Conservation (phyloP, 2,113 vertebrate species). For the Salvelinus namaycush region DNA sequence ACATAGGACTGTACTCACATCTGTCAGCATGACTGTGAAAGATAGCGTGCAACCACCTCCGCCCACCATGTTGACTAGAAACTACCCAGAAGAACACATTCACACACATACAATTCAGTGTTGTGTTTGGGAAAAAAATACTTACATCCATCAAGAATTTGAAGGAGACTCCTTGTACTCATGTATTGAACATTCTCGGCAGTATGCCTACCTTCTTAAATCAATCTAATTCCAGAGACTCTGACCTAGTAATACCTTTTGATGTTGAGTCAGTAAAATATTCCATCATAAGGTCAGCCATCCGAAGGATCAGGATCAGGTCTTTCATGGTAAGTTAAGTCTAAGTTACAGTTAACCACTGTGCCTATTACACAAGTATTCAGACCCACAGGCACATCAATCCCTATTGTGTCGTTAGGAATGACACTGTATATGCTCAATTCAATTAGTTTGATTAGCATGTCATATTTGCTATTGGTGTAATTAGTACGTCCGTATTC, state of each 20-base stretch:
- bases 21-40: too few relatives aligned
- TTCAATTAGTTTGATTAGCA: constrained; percentile 4
- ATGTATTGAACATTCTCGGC: too few relatives aligned
- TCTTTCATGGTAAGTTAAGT: background rate
- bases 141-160: too few relatives aligned
- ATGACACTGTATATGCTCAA: background rate
- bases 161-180: too few relatives aligned
- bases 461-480: constrained; percentile 2
- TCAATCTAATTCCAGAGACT: background rate
- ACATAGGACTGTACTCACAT: too few relatives aligned
- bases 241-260: background rate
- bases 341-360: background rate
- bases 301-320: background rate
- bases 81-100: too few relatives aligned
- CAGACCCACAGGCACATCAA: background rate
- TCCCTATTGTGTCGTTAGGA: constrained; percentile 5
- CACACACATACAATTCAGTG: too few relatives aligned
- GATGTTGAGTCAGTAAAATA: constrained; percentile 1
- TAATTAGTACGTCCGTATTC: background rate
- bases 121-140: too few relatives aligned
- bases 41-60: too few relatives aligned
- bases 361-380: background rate
- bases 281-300: background rate
- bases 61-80: too few relatives aligned
- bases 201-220: background rate